Evolutionary conservation across 2,888 invertebrate species (phyloP).

Genomic region (Apamea sordens): DNA sequence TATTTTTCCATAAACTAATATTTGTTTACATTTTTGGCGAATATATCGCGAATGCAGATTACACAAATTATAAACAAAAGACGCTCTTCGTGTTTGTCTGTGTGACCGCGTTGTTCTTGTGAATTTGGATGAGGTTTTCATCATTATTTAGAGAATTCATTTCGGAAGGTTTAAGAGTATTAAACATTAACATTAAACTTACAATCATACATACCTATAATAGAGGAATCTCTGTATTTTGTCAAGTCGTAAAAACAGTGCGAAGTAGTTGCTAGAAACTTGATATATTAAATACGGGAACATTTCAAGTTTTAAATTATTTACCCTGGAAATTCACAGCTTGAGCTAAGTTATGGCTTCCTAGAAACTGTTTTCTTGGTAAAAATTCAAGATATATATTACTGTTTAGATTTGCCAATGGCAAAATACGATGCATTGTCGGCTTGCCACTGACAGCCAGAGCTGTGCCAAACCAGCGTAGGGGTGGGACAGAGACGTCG

Average conservation of each 20-base stretch:
- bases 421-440: slow-evolving; percentile 66
- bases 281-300: slow-evolving; percentile 19
- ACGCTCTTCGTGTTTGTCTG: neutral
- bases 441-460: slow-evolving; percentile 68
- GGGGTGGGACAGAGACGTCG: slow-evolving; percentile 67
- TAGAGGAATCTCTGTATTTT: neutral
- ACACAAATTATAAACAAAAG: neutral
- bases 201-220: neutral
- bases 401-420: slow-evolving; percentile 68
- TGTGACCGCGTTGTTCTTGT: neutral
- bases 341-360: slow-evolving; percentile 48
- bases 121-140: neutral
- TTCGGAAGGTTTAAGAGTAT: no score
- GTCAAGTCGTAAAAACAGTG: no score
- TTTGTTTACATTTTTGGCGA: no score
- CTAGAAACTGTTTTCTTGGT: slow-evolving; percentile 52
- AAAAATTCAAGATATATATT: slow-evolving; percentile 64
- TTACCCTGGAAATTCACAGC: slow-evolving; percentile 43
- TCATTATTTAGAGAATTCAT: neutral
- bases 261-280: neutral
- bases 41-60: no score
- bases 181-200: neutral
- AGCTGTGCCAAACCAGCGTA: slow-evolving; percentile 69
- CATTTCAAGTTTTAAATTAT: slow-evolving; percentile 36
- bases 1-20: no score